Evolutionary conservation across 2,888 invertebrate species (phyloP).

Genomic region (Spilarctia lutea): DNA sequence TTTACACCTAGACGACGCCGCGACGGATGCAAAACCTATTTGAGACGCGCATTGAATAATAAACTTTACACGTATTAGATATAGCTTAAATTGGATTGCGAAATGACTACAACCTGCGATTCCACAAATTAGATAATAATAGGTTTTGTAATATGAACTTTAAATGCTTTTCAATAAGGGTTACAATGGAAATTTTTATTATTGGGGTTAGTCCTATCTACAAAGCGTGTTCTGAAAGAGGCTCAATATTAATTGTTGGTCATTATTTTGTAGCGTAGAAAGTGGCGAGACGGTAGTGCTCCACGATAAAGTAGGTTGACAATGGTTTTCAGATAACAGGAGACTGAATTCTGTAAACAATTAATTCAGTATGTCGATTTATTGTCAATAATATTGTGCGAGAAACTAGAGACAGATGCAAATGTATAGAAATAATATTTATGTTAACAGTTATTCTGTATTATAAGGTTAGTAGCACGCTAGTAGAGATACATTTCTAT

Average conservation of each 20-base stretch:
- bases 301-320: conserved; percentile 63
- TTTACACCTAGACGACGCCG: conserved; percentile 49
- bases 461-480: conserved; percentile 1
- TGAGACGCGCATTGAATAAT: conserved; percentile 33
- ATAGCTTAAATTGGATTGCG: conserved; percentile 35
- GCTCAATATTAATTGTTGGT: conserved; percentile 73
- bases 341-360: not conserved
- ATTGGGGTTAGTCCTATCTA: conserved; percentile 37
- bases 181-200: conserved; percentile 18
- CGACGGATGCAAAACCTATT: conserved; percentile 42
- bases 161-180: conserved; percentile 27
- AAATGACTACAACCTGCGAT: conserved; percentile 33
- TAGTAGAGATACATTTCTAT: not conserved
- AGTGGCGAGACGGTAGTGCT: conserved; percentile 73
- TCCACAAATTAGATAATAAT: conserved; percentile 24
- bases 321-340: conserved; percentile 38
- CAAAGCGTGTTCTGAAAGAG: conserved; percentile 47
- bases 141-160: conserved; percentile 25
- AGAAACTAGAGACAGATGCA: not conserved
- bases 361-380: not conserved
- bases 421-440: not conserved
- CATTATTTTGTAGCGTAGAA: conserved; percentile 79
- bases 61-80: conserved; percentile 30
- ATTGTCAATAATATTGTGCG: not conserved
- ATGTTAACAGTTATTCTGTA: not conserved